Evolutionary conservation across 2,113 vertebrate genomes (phyloP), one percentile per base, ranked within the genome.

Genomic region (Phaethon lepturus): DNA sequence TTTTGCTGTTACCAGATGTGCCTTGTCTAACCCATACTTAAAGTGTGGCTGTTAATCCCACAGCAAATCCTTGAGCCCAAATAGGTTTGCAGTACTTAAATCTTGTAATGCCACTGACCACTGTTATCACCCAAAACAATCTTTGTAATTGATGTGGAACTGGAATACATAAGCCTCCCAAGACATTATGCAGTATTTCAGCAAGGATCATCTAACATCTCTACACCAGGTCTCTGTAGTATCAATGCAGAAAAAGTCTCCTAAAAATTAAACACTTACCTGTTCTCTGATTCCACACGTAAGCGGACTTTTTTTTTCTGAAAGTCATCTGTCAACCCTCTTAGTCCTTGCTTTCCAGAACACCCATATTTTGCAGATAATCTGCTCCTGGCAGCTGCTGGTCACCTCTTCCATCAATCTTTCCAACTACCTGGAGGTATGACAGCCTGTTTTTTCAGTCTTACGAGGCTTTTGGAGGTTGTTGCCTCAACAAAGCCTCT

Each of bases 251-350:
- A 62, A 77, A 62, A 78, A 72, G 14, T 29, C 26, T 66, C 74
- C 77, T 26, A 69, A 94, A 94, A 90, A 91, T 78, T n/a, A 47
- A 94, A 84, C 59, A 76, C 95, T 95, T 88, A 96, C 94, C 93
- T 67, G 6, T 63, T 63, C 52, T 87, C 45, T 13, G 42, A 73
- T 95, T 68, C 58, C 82, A 80, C 26, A 83, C 11, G 7, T 20
- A 53, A 80, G 31, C 3, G 25, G 55, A 72, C 31, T 5, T 17
- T 5, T 42, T 68, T 95, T 75, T 16, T 6, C 56, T 3, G 0
- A 17, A 59, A 79, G 44, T 33, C 6, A 44, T 74, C 40, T 86
- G 50, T 28, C n/a, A 84, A 29, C 31, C n/a, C 26, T 52, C 40
- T 67, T 33, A 67, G 56, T 47, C 83, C 47, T 71, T 47, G 18